Base-by-base conservation (phyloP, 2,113 vertebrate species). In the Sturnira hondurensis region DNA sequence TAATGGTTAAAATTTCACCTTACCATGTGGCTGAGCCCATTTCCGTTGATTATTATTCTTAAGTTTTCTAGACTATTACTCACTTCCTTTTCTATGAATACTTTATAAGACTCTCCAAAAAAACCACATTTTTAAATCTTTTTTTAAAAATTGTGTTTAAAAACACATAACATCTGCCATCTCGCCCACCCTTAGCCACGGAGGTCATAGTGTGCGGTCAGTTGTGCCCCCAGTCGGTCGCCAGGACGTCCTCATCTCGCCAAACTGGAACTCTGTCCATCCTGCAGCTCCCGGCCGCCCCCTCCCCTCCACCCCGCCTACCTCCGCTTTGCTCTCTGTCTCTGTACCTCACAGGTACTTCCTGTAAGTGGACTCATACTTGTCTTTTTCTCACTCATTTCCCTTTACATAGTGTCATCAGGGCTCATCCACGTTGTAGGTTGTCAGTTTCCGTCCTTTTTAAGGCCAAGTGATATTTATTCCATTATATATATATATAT, bases 1-100 rank as follows among this genome's bases (percentile, higher is more conserved):
- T 52, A 86, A 68, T 85, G 95, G 20, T 56, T 88, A 61, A 38
- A 76, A 38, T 83, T 93, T 85, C 52, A 63, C 70, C n/a, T 96
- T 80, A 61, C 31, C 89, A 47, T 54, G 28, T 92, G 65, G 2
- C 41, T 90, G n/a, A 17, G 88, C n/a, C 33, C 90, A 36, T 92
- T 96, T 93, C 65, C 33, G 3, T 58, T 96, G 33, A 50, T 86
- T 54, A 45, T 77, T 71, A 65, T 78, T 82, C 41, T 31, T 31
- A 36, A 70, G 56, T 92, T 92, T 80, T 92, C 24, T 43, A 80
- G 56, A 38, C 56, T 77, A 16, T 81, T 86, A 74, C 20, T 86
- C 24, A 50, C 68, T 94, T 94, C 22, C 31, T 80, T 87, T 95
- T 80, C 19, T 71, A 54, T 31, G 31, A 83, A 14, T 65, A 61